Evolutionary conservation across 2,113 vertebrate genomes (phyloP).

Genomic region (Sitta europaea): DNA sequence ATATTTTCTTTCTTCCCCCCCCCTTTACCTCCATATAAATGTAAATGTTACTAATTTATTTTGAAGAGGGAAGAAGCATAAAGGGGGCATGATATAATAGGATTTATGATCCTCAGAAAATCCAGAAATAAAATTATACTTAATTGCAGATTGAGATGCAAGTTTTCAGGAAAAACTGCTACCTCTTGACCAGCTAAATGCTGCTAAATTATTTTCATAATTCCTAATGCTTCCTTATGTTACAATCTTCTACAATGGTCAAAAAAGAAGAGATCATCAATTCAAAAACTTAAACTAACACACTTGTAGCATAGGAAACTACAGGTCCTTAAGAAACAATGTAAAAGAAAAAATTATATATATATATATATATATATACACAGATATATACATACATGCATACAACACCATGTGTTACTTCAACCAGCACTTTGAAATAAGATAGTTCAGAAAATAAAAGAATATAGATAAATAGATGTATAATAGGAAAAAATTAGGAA

Average conservation of each 20-base stretch:
- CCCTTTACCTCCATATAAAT: not conserved
- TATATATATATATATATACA: not conserved
- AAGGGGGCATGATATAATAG: not conserved
- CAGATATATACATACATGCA: no score
- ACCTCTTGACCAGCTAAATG: not conserved
- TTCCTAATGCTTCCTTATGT: not conserved
- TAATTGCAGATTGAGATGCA: not conserved
- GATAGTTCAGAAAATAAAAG: not conserved
- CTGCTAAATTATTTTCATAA: not conserved
- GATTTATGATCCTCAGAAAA: not conserved
- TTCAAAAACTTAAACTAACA: not conserved
- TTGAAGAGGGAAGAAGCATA: not conserved
- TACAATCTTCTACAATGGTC: not conserved
- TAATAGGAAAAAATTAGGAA: not conserved
- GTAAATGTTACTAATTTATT: not conserved
- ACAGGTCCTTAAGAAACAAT: not conserved
- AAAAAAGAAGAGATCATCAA: not conserved
- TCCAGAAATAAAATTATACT: not conserved
- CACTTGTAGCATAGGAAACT: not conserved
- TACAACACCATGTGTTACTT: not conserved
- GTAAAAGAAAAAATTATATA: not conserved
- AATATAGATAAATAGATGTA: not conserved
- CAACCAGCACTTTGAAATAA: not conserved
- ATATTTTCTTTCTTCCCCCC: not conserved
- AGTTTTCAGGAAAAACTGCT: not conserved